phyloP scores from a whole-genome alignment of 1,140 invertebrate genomes.

The Bombyx mandarina region DNA sequence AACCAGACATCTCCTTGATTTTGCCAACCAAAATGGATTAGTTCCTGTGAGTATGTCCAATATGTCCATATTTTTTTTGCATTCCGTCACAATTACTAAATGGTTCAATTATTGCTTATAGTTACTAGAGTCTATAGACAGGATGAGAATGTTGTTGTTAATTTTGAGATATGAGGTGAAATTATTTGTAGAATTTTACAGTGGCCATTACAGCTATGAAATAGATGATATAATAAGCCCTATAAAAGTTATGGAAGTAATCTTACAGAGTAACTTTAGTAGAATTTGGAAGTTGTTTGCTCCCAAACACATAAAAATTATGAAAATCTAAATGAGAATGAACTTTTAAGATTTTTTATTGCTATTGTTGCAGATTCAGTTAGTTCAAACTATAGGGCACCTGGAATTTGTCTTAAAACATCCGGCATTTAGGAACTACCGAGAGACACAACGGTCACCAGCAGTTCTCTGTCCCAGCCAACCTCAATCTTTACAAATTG shows the following conservation, averaged over 20 bases:
- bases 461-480: conserved; percentile 88
- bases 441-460: conserved; percentile 85
- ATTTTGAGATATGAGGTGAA: no score
- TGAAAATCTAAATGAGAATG: not conserved
- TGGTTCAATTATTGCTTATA: no score
- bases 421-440: conserved; percentile 78
- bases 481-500: conserved; percentile 78
- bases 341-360: not conserved
- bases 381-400: conserved; percentile 97
- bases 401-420: conserved; percentile 94
- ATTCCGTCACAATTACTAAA: no score
- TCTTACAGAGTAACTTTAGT: no score
- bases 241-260: no score
- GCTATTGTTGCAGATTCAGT: conserved; percentile 76
- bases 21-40: conserved; percentile 50
- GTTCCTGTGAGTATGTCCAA: conserved; percentile 42
- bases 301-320: not conserved
- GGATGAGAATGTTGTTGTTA: no score
- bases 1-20: conserved; percentile 54
- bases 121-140: no score
- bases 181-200: no score
- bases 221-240: no score
- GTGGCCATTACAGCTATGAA: no score
- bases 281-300: no score
- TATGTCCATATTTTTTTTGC: no score